phyloP scores from a whole-genome alignment of 2,113 vertebrate species.

The Odocoileus virginianus region DNA sequence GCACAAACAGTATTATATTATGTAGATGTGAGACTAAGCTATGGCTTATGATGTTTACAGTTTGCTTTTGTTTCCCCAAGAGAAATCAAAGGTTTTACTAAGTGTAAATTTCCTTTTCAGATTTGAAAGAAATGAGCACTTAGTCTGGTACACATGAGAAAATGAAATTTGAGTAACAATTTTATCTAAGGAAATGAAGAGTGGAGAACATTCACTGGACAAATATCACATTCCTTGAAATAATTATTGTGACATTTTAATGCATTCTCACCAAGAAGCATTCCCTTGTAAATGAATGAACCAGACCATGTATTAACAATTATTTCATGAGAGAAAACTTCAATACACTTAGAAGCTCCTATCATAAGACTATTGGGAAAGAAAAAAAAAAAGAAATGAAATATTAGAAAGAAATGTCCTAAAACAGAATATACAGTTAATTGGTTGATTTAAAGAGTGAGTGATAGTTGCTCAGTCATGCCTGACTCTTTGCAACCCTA shows the following conservation, averaged over 20 bases:
- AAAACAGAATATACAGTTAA: neutral
- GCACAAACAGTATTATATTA: neutral
- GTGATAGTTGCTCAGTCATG: too few species aligned
- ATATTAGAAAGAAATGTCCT: neutral
- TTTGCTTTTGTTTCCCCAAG: neutral
- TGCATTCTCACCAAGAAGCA: constrained; percentile 2
- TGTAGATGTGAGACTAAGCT: neutral
- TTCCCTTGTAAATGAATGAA: constrained; percentile 26
- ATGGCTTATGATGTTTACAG: neutral
- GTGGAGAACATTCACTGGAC: neutral
- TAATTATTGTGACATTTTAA: constrained; percentile 51
- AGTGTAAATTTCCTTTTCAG: neutral
- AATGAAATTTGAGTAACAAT: neutral
- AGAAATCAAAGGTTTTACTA: neutral
- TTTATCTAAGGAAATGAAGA: constrained; percentile 14
- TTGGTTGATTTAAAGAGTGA: neutral
- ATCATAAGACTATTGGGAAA: neutral
- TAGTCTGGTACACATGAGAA: neutral
- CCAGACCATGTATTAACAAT: neutral
- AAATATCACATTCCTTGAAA: constrained; percentile 18
- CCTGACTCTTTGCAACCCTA: too few species aligned
- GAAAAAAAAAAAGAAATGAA: neutral
- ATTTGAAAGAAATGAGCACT: neutral
- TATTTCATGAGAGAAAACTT: constrained; percentile 16
- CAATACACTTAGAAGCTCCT: neutral